These are phyloP conservation scores for Acipenser ruthenus DNA, from an alignment of 2,797 vertebrate species.

Conservation along the genomic window DNA sequence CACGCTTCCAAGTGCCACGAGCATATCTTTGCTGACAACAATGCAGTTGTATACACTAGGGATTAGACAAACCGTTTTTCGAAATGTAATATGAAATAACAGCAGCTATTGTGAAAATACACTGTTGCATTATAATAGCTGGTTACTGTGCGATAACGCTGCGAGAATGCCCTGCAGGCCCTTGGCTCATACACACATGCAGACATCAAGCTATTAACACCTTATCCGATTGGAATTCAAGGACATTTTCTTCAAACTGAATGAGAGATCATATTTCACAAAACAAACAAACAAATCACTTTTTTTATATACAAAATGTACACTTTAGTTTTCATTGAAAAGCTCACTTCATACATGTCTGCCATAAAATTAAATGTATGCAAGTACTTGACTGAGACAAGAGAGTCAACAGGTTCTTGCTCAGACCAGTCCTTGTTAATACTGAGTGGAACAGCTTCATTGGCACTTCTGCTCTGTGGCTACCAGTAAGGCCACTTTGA, in stretches of 20 bases:
- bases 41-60: constrained; percentile 4
- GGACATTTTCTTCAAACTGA: constrained; percentile 6
- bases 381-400: too few relatives aligned
- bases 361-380: too few relatives aligned
- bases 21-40: constrained; percentile 38
- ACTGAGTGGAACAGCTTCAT: too few relatives aligned
- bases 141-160: constrained; percentile 43
- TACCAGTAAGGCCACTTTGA: too few relatives aligned
- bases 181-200: constrained; percentile 34
- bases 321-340: too few relatives aligned
- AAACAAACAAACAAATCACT: background rate
- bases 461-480: too few relatives aligned
- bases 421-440: too few relatives aligned
- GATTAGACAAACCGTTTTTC: constrained; percentile 24
- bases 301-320: background rate
- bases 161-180: constrained; percentile 34
- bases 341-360: too few relatives aligned
- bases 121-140: constrained; percentile 35
- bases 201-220: constrained; percentile 44
- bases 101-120: constrained; percentile 41
- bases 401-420: too few relatives aligned
- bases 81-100: constrained; percentile 28
- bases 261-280: background rate
- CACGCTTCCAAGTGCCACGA: constrained; percentile 26
- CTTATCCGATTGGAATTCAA: constrained; percentile 21